Percentiles rank a stretch among this genome's conserved stretches.
These are phyloP conservation scores for Eumacrocentrus americanus DNA, from an alignment of 2,888 invertebrate species.

Conservation along the genomic window DNA sequence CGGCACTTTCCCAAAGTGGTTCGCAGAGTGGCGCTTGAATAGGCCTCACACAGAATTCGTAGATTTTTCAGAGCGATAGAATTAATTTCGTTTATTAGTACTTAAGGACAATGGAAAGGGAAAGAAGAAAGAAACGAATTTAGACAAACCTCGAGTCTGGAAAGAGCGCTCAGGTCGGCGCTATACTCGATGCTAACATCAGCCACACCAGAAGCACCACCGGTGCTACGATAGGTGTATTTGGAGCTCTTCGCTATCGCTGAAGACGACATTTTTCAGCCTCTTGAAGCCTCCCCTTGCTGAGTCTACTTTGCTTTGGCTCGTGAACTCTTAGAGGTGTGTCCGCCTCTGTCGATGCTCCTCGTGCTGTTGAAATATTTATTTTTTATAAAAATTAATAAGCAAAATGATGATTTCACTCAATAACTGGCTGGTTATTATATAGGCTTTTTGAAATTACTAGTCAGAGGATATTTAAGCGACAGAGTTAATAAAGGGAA, in stretches of 20 bases:
- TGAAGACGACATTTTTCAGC: conserved; percentile 69
- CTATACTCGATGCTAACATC: conserved; percentile 96
- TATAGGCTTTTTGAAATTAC: no score
- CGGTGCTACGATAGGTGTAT: conserved; percentile 90
- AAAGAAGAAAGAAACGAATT: conserved; percentile 13
- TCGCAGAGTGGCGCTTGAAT: no score
- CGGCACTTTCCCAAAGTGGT: no score
- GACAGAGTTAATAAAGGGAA: background rate
- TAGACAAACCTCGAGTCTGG: conserved; percentile 88
- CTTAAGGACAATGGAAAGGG: background rate
- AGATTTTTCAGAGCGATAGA: no score
- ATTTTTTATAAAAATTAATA: conserved; percentile 13
- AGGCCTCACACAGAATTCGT: no score
- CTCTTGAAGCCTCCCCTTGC: conserved; percentile 26
- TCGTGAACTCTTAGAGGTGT: conserved; percentile 32
- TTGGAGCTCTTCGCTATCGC: conserved; percentile 84
- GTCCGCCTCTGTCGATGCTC: conserved; percentile 35
- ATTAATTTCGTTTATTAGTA: no score
- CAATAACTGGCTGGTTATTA: background rate
- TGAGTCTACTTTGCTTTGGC: conserved; percentile 21
- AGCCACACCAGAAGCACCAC: conserved; percentile 75
- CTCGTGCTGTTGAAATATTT: conserved; percentile 28
- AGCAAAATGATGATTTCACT: background rate
- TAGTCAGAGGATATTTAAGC: background rate
- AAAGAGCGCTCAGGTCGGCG: conserved; percentile 91